These are phyloP conservation scores for Dolichomitus sp. DNA, from an alignment of 2,888 invertebrate genomes.

Conservation along the genomic window DNA sequence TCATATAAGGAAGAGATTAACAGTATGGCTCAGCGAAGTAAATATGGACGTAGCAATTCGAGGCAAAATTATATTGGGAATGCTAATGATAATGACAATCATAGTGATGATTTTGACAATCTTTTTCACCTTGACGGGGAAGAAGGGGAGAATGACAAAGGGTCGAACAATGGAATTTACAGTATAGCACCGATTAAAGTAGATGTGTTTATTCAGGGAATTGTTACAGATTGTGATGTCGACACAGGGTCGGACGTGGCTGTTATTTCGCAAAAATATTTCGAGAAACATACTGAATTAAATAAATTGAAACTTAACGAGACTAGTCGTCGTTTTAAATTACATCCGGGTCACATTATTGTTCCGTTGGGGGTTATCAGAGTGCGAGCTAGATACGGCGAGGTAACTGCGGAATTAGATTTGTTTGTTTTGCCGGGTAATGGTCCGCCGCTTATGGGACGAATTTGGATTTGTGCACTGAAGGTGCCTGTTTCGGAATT, in stretches of 20 bases:
- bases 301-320: too few relatives aligned
- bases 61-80: neutral
- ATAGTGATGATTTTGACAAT: slow-evolving; percentile 23
- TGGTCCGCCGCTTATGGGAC: slow-evolving; percentile 37
- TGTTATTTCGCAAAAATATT: neutral
- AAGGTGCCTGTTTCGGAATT: slow-evolving; percentile 10
- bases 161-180: too few relatives aligned
- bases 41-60: neutral
- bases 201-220: neutral
- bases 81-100: slow-evolving; percentile 10
- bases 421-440: slow-evolving; percentile 32
- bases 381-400: slow-evolving; percentile 43
- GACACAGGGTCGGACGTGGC: neutral
- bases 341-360: slow-evolving; percentile 55
- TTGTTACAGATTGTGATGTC: neutral
- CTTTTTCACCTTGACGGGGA: neutral
- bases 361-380: slow-evolving; percentile 42
- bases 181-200: neutral
- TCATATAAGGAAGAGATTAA: neutral
- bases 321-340: slow-evolving; percentile 37
- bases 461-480: slow-evolving; percentile 24
- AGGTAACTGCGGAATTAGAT: neutral
- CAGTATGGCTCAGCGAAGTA: neutral
- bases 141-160: neutral
- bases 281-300: neutral